Evolutionary conservation across 2,113 vertebrate genomes (phyloP), one percentile per base, ranked within the genome.

Genomic region (Nansenia antarctica): DNA sequence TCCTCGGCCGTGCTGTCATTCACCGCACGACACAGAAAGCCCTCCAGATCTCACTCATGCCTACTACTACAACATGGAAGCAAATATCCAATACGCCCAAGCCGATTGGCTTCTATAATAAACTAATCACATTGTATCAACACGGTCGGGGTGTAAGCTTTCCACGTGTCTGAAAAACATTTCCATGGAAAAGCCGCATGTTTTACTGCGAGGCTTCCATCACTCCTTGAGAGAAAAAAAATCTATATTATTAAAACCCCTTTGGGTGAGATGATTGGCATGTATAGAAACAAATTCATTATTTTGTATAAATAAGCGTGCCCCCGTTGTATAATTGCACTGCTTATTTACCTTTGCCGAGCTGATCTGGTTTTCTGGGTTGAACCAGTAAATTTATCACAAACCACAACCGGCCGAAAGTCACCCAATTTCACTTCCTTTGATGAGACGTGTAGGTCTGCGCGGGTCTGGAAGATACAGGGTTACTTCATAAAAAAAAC

Each of bases 91-190:
- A 61, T 67, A 76, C 27, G n/a, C 45, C 74, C 73, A 77, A 76
- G 79, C 70, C 84, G 74, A 70, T 61, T 5, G 60, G 76, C 80
- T 91, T 82, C 81, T 87, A 90, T 84, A 91, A 92, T 91, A 91
- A 92, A 92, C 90, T 87, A 91, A 92, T 92, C 90, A 89, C 68
- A 86, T 65, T 87, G 78, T 87, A 65, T 92, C 90, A 91, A 91
- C 91, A 90, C 24, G 70, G 73, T 22, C 31, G 5, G 80, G 84
- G 87, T 90, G 86, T 89, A 83, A 69, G 82, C 72, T 92, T 89
- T 87, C 88, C 86, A 77, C 71, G 80, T 73, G 84, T 75, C 77
- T 83, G 69, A 73, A 80, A 88, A 84, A 65, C 53, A 72, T 77
- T 85, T 83, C 74, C 84, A 74, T 64, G 71, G 82, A 85, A 70